Evolutionary conservation across 1,140 invertebrate species (phyloP), one percentile per base, ranked within the genome.

Genomic region (Hormaphis cornu): DNA sequence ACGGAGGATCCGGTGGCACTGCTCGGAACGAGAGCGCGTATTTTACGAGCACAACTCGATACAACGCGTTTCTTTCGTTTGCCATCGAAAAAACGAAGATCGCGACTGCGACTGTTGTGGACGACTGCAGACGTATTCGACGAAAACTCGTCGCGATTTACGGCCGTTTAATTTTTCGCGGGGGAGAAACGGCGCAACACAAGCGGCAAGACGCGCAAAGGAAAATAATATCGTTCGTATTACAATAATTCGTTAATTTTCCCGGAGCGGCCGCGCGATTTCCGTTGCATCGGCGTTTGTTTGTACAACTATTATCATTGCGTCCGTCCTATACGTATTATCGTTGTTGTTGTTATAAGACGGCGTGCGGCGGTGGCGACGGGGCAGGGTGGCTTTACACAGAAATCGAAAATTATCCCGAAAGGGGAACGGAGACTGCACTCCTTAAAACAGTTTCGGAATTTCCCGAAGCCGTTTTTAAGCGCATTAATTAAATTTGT

Each of bases 401-500:
- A 61, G 56, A 56, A 70, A 70, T 59, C 44, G 69, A 70, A 70
- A 70, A 70, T 59, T 70, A 59, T 59, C 56, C 42, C n/a, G 56
- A 50, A 59, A 33, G 42, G 69, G 54, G 56, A 35, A 70, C 16
- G 61, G 14, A n/a, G n/a, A n/a, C n/a, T n/a, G n/a, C n/a, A 61
- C 69, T 70, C 42, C 30, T 46, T 52, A 59, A 59, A 70, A 50
- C 69, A 46, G 40, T 70, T 70, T 59, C 54, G 54, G 69, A 48
- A 70, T 59, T 59, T 70, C 42, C 44, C 53, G 69, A 46, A 50
- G 52, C 56, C 69, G 69, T 59, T 59, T 70, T 70, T 70, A 56
- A 70, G 69, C 56, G 56, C 70, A 71, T 71, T 71, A 71, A 71
- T 71, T 71, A 71, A 71, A 71, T 71, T 71, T 66, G 59, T 63